Evolutionary conservation across 1,140 invertebrate genomes (phyloP).

Genomic region (Aradophagus sp.): DNA sequence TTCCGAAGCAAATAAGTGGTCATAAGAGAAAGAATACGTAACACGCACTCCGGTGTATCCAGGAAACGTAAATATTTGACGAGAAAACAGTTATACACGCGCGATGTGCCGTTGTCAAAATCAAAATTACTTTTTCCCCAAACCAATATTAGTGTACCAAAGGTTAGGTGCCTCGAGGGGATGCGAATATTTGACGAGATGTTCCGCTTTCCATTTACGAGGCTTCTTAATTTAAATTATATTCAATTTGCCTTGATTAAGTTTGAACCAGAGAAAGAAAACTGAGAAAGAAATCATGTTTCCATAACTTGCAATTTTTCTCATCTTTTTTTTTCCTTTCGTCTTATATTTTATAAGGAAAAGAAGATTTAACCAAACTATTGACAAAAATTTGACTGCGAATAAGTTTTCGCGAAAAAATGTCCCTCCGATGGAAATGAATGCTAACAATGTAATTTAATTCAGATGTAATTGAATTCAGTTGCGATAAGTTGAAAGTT

Average conservation of each 20-base stretch:
- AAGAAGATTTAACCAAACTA: too few species aligned
- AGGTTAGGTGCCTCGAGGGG: conserved; percentile 3
- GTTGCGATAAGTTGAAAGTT: too few species aligned
- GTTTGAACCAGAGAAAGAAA: too few species aligned
- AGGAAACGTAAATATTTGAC: conserved; percentile 29
- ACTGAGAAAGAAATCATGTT: too few species aligned
- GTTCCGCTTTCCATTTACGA: conserved; percentile 5
- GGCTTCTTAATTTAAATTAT: conserved; percentile 9
- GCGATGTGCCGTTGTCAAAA: conserved; percentile 7
- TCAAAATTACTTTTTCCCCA: conserved; percentile 33
- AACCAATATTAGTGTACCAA: conserved; percentile 27
- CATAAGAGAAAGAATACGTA: conserved; percentile 8
- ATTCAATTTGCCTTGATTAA: conserved; percentile 4
- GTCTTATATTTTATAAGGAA: too few species aligned
- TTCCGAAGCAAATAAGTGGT: conserved; percentile 18
- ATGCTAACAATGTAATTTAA: too few species aligned
- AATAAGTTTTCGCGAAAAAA: too few species aligned
- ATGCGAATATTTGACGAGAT: conserved; percentile 10
- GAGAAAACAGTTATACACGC: conserved; percentile 32
- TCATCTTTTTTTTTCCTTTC: too few species aligned
- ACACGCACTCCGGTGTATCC: conserved; percentile 5
- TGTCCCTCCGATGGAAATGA: too few species aligned
- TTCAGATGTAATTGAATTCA: too few species aligned
- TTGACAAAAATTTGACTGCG: too few species aligned
- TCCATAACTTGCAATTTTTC: too few species aligned